phyloP scores from a whole-genome alignment of 2,888 invertebrate species.

The Caenorhabditis drosophilae region DNA sequence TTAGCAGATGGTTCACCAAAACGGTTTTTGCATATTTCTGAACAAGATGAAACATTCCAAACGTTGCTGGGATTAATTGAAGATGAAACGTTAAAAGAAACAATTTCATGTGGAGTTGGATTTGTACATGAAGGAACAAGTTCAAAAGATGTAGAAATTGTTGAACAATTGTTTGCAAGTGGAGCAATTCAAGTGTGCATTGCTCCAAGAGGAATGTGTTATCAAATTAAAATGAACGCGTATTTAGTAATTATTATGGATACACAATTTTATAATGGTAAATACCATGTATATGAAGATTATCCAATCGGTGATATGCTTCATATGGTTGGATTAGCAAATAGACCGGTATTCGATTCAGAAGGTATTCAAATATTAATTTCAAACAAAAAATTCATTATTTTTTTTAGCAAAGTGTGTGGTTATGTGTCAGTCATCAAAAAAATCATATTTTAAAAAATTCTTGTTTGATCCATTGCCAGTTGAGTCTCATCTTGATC shows the following conservation, averaged over 20 bases:
- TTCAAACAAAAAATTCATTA: background rate
- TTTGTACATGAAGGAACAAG: conserved; percentile 94
- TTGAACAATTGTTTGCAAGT: conserved; percentile 89
- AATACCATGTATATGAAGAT: conserved; percentile 84
- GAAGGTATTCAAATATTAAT: conserved; percentile 75
- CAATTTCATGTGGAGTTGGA: conserved; percentile 90
- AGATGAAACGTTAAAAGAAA: conserved; percentile 89
- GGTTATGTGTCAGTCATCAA: conserved; percentile 93
- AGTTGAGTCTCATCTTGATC: conserved; percentile 96
- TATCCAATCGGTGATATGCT: conserved; percentile 95
- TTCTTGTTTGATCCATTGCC: conserved; percentile 95
- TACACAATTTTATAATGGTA: conserved; percentile 88
- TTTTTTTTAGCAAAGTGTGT: conserved; percentile 78
- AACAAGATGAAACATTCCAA: conserved; percentile 62
- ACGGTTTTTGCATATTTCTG: conserved; percentile 80
- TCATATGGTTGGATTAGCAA: conserved; percentile 96
- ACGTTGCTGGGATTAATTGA: conserved; percentile 78
- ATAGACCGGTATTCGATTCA: conserved; percentile 87
- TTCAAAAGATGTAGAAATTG: conserved; percentile 83
- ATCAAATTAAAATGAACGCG: conserved; percentile 85
- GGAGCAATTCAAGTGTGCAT: conserved; percentile 89
- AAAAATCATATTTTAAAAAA: conserved; percentile 98
- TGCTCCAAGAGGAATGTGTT: conserved; percentile 87
- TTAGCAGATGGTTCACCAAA: conserved; percentile 86
- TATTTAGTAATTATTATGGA: conserved; percentile 97